Percentiles rank a stretch among this genome's conserved stretches.
These are phyloP conservation scores for Ctenicera cuprea DNA, from an alignment of 2,888 invertebrate genomes.

Conservation along the genomic window DNA sequence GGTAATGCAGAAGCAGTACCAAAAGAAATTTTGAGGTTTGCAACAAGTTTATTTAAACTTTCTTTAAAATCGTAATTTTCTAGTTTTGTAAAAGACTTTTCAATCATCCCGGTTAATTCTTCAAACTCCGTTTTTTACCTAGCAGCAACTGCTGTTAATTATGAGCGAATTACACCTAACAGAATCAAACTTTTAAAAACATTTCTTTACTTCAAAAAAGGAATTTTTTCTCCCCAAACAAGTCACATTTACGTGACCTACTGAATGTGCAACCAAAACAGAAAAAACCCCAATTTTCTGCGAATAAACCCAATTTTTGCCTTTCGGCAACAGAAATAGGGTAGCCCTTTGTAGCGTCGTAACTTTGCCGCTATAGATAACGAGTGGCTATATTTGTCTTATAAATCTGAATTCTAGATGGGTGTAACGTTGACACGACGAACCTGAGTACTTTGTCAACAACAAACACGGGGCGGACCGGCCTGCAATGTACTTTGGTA, in stretches of 20 bases:
- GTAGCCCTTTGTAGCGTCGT: constrained; percentile 12
- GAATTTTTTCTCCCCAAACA: too few species aligned
- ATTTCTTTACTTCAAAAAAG: too few species aligned
- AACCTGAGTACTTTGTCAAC: constrained; percentile 64
- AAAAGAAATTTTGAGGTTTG: too few species aligned
- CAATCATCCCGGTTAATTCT: too few species aligned
- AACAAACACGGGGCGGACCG: constrained; percentile 65
- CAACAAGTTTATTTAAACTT: too few species aligned
- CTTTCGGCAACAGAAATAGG: constrained; percentile 9
- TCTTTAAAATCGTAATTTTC: too few species aligned
- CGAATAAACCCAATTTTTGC: constrained; percentile 12
- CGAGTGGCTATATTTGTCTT: constrained; percentile 62
- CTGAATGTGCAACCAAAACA: not conserved
- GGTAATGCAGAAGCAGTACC: too few species aligned
- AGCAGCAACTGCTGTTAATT: too few species aligned
- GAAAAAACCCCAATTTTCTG: not conserved
- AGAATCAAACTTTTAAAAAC: too few species aligned
- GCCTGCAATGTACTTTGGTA: constrained; percentile 64
- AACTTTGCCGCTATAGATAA: constrained; percentile 36
- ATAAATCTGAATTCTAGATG: constrained; percentile 62
- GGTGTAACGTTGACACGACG: constrained; percentile 58
- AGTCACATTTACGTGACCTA: not conserved
- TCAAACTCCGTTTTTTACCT: too few species aligned
- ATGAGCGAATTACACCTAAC: too few species aligned
- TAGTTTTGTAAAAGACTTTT: too few species aligned